Conservation (phyloP, 2,113 vertebrate genomes). For the Eptesicus fuscus region DNA sequence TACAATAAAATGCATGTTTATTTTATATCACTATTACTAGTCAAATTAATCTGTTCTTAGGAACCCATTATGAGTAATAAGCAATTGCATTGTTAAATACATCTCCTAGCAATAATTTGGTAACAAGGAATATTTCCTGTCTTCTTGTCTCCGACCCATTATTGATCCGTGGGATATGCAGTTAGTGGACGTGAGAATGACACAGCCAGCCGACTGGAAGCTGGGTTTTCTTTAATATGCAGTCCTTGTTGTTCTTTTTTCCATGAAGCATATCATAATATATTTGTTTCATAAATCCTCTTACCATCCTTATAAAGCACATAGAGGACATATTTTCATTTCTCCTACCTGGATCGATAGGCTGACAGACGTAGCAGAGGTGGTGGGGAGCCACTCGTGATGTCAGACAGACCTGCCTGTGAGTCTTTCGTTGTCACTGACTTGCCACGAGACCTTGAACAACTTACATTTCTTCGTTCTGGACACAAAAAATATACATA, state of each 20-base stretch:
- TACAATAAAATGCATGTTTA: conserved; percentile 28
- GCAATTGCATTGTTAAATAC: conserved; percentile 23
- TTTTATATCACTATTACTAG: neutral
- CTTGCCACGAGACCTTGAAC: neutral
- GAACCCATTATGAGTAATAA: conserved; percentile 17
- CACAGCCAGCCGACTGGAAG: neutral
- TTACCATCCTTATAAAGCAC: conserved; percentile 9
- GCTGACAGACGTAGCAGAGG: neutral
- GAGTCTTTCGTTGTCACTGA: neutral
- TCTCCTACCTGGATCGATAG: neutral
- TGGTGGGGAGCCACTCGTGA: neutral
- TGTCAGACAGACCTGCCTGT: neutral
- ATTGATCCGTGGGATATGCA: neutral
- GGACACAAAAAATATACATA: neutral
- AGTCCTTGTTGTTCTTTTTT: conserved; percentile 17
- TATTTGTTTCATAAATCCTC: conserved; percentile 39
- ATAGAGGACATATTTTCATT: neutral
- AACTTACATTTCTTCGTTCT: neutral
- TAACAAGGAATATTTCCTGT: conserved; percentile 20
- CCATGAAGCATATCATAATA: conserved; percentile 6
- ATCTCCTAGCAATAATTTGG: conserved; percentile 16
- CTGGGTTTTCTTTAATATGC: neutral
- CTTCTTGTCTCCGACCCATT: neutral
- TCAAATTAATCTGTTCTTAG: conserved; percentile 39
- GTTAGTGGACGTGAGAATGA: neutral